Evolutionary conservation across 2,113 vertebrate genomes (phyloP).

Genomic region (Arenaria interpres): DNA sequence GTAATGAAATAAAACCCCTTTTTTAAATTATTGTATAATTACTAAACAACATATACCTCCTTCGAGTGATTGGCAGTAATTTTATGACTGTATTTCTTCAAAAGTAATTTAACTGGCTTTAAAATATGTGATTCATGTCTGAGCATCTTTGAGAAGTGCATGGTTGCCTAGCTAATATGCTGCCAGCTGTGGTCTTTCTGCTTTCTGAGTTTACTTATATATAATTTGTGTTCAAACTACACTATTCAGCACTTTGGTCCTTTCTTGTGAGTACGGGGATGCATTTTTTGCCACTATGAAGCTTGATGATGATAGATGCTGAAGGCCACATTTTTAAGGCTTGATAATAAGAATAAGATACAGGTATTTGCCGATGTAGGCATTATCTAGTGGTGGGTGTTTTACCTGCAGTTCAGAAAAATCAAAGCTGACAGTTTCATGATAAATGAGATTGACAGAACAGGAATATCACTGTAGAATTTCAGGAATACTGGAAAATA

Average conservation of each 20-base stretch:
- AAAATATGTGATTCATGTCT: neutral
- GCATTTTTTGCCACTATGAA: neutral
- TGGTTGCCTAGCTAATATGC: neutral
- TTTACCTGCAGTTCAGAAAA: neutral
- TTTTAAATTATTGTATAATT: neutral
- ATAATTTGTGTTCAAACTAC: neutral
- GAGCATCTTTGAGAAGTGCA: neutral
- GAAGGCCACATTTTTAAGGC: neutral
- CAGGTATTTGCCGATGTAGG: neutral
- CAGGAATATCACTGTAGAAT: neutral
- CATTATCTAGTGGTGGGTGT: fast-evolving
- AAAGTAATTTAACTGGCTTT: neutral
- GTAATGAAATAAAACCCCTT: neutral
- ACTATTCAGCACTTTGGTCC: neutral
- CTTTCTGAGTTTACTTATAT: neutral
- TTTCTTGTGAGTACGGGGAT: neutral
- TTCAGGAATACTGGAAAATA: neutral
- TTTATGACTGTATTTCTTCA: neutral
- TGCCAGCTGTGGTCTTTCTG: neutral
- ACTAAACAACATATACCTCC: neutral
- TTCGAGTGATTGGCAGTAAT: neutral
- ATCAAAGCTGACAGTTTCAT: neutral
- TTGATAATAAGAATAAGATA: neutral
- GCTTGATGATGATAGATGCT: neutral
- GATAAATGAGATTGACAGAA: neutral